Percentiles rank a stretch among this genome's conserved stretches.
phyloP scores from a whole-genome alignment of 2,888 invertebrate species.

The Trachelus iudaicus region DNA sequence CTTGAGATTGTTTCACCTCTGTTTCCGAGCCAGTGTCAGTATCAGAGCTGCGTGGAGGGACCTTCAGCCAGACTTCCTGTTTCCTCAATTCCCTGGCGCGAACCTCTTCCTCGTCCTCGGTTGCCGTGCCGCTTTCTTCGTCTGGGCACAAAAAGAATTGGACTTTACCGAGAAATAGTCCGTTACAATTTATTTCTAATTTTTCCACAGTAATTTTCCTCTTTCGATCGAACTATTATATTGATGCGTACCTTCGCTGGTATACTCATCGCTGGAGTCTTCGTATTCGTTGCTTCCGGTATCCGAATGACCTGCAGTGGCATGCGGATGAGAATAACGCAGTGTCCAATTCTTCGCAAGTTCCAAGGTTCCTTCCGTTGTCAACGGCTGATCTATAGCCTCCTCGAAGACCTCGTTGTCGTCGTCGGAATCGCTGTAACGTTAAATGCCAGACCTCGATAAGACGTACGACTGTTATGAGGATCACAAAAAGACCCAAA shows the following conservation, averaged over 20 bases:
- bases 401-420: slow-evolving; percentile 77
- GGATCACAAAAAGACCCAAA: background rate
- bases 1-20: slow-evolving; percentile 72
- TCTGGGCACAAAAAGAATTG: slow-evolving; percentile 63
- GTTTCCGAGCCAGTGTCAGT: slow-evolving; percentile 78
- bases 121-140: slow-evolving; percentile 77
- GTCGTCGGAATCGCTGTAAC: slow-evolving; percentile 71
- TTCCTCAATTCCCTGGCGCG: slow-evolving; percentile 75
- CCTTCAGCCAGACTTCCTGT: slow-evolving; percentile 76
- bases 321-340: slow-evolving; percentile 66
- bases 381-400: slow-evolving; percentile 73
- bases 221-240: slow-evolving; percentile 23
- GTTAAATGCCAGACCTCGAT: background rate
- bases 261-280: slow-evolving; percentile 65
- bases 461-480: background rate
- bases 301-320: slow-evolving; percentile 57
- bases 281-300: slow-evolving; percentile 68
- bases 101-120: slow-evolving; percentile 78
- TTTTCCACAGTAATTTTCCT: background rate
- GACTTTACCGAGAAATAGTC: background rate
- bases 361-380: slow-evolving; percentile 76
- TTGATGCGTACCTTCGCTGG: slow-evolving; percentile 58
- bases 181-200: background rate
- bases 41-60: slow-evolving; percentile 71
- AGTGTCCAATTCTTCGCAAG: slow-evolving; percentile 77